Evolutionary conservation across 2,113 vertebrate genomes (phyloP).

Genomic region (Choloepus hoffmanni): DNA sequence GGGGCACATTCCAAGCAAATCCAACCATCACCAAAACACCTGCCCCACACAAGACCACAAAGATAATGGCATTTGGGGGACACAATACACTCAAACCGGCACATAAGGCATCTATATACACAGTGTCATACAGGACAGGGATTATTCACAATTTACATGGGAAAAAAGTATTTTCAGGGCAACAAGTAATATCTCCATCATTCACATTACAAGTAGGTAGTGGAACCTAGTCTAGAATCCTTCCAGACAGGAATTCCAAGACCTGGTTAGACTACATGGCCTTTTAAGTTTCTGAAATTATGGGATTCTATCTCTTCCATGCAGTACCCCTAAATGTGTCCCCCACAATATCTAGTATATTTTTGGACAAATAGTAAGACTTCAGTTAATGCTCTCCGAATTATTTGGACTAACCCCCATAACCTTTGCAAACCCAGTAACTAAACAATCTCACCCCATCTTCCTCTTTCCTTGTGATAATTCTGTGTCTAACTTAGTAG

Average conservation of each 20-base stretch:
- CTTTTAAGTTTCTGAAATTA: conserved; percentile 22
- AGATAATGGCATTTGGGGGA: too few relatives aligned
- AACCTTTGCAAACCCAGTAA: neutral
- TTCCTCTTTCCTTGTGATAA: neutral
- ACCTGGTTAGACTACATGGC: neutral
- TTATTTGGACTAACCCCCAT: neutral
- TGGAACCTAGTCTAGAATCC: neutral
- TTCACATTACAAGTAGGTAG: neutral
- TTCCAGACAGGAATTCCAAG: neutral
- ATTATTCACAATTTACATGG: conserved; percentile 13
- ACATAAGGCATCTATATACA: neutral
- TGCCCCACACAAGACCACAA: too few relatives aligned
- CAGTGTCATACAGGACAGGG: neutral
- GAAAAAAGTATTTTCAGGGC: conserved; percentile 44
- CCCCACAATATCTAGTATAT: neutral
- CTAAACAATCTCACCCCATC: neutral
- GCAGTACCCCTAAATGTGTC: neutral
- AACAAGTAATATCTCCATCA: neutral
- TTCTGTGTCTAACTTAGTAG: conserved; percentile 1
- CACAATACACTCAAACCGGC: too few relatives aligned
- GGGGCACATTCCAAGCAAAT: too few relatives aligned
- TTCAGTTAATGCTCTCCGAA: conserved; percentile 10
- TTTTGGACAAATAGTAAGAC: neutral
- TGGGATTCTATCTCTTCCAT: neutral
- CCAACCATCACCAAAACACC: too few relatives aligned